Evolutionary conservation across 2,113 vertebrate genomes (phyloP).

Genomic region (Rhinolophus ferrumequinum): DNA sequence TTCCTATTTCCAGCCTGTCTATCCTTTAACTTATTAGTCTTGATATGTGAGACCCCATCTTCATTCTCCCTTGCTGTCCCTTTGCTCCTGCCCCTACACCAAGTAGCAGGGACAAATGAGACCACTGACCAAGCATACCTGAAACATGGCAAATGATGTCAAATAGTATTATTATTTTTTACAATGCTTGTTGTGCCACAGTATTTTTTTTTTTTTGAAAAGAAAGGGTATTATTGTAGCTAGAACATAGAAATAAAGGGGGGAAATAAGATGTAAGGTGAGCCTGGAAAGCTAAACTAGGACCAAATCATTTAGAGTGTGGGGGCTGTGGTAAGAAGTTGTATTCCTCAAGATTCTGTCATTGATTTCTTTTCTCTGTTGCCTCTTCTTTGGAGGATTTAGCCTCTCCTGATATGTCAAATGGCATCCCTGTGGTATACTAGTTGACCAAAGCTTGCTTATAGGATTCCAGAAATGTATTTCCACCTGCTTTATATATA

Average conservation of each 20-base stretch:
- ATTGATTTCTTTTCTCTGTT: not conserved
- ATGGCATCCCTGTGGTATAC: not conserved
- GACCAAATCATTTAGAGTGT: not conserved
- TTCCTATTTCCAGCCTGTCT: not conserved
- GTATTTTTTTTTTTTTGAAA: not conserved
- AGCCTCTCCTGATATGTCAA: not conserved
- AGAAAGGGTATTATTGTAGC: not conserved
- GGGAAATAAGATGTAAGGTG: not conserved
- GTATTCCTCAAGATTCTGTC: not conserved
- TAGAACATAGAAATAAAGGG: not conserved
- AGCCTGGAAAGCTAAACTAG: not conserved
- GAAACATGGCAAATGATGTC: not conserved
- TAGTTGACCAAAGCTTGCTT: not conserved
- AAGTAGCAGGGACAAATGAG: not conserved
- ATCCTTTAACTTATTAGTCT: not conserved
- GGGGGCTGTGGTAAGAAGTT: not conserved
- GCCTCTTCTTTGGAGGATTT: not conserved
- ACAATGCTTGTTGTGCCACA: not conserved
- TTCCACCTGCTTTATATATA: not conserved
- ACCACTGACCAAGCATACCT: not conserved
- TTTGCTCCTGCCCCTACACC: not conserved
- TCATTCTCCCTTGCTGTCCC: not conserved
- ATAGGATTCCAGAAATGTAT: not conserved
- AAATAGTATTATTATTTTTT: not conserved
- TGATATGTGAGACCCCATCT: not conserved